Evolutionary conservation across 2,888 invertebrate genomes (phyloP).

Genomic region (Itoplectis maculator): DNA sequence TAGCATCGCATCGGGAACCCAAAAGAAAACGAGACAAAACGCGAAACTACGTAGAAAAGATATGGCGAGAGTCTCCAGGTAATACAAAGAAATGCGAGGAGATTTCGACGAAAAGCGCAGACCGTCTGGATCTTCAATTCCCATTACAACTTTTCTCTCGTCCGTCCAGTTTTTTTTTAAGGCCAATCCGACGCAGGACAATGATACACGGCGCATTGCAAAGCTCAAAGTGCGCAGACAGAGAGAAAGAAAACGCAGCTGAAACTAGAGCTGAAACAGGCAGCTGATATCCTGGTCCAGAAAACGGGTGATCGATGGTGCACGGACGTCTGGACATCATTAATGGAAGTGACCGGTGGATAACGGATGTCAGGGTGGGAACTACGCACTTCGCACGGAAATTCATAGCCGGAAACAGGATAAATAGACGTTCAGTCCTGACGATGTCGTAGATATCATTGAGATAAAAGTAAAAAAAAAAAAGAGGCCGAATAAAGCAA

Average conservation of each 20-base stretch:
- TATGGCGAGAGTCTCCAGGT: neutral
- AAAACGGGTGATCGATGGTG: slow-evolving; percentile 21
- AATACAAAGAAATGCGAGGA: neutral
- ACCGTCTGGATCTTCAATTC: neutral
- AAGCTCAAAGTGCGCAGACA: neutral
- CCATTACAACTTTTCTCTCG: neutral
- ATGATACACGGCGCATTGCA: neutral
- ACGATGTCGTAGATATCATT: neutral
- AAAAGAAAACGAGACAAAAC: neutral
- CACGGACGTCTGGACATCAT: slow-evolving; percentile 24
- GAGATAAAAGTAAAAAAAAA: neutral
- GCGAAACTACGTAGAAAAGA: neutral
- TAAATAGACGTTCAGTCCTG: neutral
- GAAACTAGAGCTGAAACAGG: too few relatives aligned
- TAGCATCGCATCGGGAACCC: neutral
- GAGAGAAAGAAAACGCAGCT: neutral
- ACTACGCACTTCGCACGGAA: neutral
- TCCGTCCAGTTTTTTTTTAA: neutral
- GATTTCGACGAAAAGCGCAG: neutral
- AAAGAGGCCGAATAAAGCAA: neutral
- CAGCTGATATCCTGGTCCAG: too few relatives aligned
- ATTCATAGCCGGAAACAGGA: neutral
- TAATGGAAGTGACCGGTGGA: slow-evolving; percentile 3
- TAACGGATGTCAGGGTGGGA: slow-evolving; percentile 6
- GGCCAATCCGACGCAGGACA: neutral